Evolutionary conservation across 2,797 vertebrate species (phyloP), one percentile per base, ranked within the genome.

Genomic region (Mus caroli): DNA sequence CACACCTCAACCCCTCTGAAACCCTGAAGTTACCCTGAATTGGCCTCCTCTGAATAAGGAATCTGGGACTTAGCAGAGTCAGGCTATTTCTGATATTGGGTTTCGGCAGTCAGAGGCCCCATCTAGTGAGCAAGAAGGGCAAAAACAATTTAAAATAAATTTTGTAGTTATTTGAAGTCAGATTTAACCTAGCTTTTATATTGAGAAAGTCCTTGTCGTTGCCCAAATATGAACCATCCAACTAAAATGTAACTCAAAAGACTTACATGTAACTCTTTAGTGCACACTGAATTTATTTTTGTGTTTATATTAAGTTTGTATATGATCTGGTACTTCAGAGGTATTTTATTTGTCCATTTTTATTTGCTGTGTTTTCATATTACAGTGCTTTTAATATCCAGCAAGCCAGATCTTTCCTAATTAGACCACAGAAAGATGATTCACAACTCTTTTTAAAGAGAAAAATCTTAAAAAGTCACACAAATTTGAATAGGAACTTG

Each of bases 91-190:
- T 94, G 52, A 85, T 77, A 77, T 62, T 76, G 24, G 4, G 15
- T 75, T 88, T 90, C 77, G 73, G 96, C 67, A 83, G 85, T 78
- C 34, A 95, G 76, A 85, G 90, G 6, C 97, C 96, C 98, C 98
- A 98, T 96, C 98, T 98, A 95, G 98, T 56, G 98, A 97, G 83
- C 88, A 96, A 54, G 95, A 80, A 40, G 62, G 84, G 73, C 37
- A 96, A 97, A 92, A 40, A 2, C 85, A 90, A 43, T 80, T 91
- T 85, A 50, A 85, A 79, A 76, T 89, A 71, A 28, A 82, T 92
- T 78, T 56, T 50, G 34, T 80, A 77, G 6, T 80, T 50, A 71
- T 52, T 85, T 92, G 52, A n/a, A 26, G 64, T 78, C 50, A 56
- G 40, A 79, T 77, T 88, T 91, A 58, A 78, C n/a, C 37, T 88